phyloP scores from a whole-genome alignment of 2,113 vertebrate genomes.

The Aramus guarauna region DNA sequence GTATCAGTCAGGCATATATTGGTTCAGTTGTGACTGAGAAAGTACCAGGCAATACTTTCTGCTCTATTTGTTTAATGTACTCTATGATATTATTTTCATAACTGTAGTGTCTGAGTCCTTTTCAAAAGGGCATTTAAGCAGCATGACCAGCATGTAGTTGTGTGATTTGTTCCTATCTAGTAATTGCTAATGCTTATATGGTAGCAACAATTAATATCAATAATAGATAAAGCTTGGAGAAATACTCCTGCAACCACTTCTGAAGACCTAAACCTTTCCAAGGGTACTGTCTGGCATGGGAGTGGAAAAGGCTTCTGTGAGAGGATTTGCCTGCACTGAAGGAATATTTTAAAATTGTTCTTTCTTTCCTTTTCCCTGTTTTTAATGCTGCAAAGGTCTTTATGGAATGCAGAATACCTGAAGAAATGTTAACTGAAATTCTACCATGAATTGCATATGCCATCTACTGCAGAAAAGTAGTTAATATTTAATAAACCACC shows the following conservation, averaged over 20 bases:
- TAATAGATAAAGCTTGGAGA: neutral
- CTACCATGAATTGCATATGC: conserved; percentile 12
- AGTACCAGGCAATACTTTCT: neutral
- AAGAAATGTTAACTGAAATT: conserved; percentile 3
- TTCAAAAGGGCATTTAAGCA: neutral
- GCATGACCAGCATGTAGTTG: neutral
- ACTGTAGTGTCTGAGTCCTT: neutral
- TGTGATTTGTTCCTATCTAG: neutral
- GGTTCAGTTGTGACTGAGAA: neutral
- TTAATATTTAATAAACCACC: conserved; percentile 49
- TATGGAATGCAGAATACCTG: neutral
- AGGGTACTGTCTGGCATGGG: neutral
- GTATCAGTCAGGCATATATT: neutral
- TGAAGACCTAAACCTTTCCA: neutral
- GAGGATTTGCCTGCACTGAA: neutral
- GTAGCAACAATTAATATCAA: neutral
- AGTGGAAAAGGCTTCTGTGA: neutral
- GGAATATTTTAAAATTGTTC: neutral
- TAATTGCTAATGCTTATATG: neutral
- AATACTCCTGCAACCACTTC: neutral
- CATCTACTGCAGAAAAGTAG: conserved; percentile 25
- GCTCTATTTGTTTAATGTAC: neutral
- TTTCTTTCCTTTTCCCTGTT: neutral
- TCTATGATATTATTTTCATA: neutral
- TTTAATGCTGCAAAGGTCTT: neutral